These are phyloP conservation scores for Podarcis lilfordi DNA, from an alignment of 2,797 vertebrate genomes.

Conservation along the genomic window DNA sequence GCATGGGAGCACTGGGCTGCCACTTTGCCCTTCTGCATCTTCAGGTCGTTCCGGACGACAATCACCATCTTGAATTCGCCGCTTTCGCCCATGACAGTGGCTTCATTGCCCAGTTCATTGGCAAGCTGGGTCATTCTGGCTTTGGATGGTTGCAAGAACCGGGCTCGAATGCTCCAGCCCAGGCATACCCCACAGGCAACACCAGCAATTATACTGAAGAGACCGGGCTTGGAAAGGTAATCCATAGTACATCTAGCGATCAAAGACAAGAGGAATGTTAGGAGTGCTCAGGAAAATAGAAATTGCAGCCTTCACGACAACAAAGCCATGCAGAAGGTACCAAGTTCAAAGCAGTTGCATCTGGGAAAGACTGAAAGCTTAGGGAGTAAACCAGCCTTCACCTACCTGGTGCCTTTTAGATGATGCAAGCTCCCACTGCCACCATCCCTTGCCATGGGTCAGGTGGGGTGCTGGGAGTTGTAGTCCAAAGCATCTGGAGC, in stretches of 20 bases:
- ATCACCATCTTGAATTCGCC: constrained; percentile 97
- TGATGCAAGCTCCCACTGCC: no score
- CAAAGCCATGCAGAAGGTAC: neutral
- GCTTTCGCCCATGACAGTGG: constrained; percentile 85
- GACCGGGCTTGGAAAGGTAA: constrained; percentile 69
- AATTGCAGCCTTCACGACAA: neutral
- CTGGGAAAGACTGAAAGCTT: neutral
- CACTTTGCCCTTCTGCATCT: constrained; percentile 98
- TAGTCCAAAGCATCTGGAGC: no score
- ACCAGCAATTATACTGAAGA: constrained; percentile 81
- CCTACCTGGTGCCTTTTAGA: no score
- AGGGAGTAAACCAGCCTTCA: no score
- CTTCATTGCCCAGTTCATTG: constrained; percentile 58
- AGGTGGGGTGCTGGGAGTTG: no score
- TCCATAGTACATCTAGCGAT: constrained; percentile 79
- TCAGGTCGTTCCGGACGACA: constrained; percentile 91
- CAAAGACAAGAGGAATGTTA: constrained; percentile 35
- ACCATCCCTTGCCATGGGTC: no score
- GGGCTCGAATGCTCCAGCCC: constrained; percentile 87
- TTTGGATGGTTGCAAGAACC: constrained; percentile 53
- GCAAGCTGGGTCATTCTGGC: accelerated
- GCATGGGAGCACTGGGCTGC: constrained; percentile 96
- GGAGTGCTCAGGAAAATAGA: neutral
- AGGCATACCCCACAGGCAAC: constrained; percentile 87
- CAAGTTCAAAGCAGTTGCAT: neutral